Base-by-base conservation (phyloP, 2,888 invertebrate species). In the Cosmopolites sordidus region DNA sequence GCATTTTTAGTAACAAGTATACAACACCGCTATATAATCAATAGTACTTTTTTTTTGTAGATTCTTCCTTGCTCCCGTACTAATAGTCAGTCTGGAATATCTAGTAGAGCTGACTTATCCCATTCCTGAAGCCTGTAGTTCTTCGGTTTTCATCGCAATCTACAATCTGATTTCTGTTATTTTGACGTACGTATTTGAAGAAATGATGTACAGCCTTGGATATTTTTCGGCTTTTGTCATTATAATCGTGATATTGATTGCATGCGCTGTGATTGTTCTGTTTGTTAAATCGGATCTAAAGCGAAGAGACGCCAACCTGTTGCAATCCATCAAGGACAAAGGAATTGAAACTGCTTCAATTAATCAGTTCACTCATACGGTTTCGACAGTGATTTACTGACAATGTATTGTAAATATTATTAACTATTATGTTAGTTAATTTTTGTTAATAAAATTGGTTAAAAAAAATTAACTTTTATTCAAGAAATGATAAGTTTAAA, bases 81-180 rank as follows among this genome's bases (percentile, higher is more conserved):
- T 97, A 48, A 93, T 96, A 0, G 89, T 97, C 16, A 95, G 95
- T 1, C 97, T 94, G 74, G 97, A 97, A 73, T 92, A 94, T 68
- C 94, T 92, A 1, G 92, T 95, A 0, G 97, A 97, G 76, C 78
- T 96, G 18, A 96, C 96, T 0, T 96, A 92, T 69, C 97, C 97
- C 0, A 90, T 93, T 69, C 90, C 95, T 0, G 97, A 98, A 76
- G 93, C 94, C 9, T 94, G 94, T 0, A 89, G 94, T 0, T 89
- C 94, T 2, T 96, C 96, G 1, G 76, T 97, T 33, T 78, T 98
- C 42, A 97, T 97, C 72, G 93, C 92, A 8, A 86, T 83, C 5
- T 64, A 63, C 46, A 67, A 63, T 39, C 14, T 66, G 0, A 63
- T 67, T 30, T 61, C 65, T 1, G 64, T 69, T 43, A 48, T 66